These are phyloP conservation scores for Scomberomorus guttatus DNA, from an alignment of 2,797 vertebrate species.

Conservation along the genomic window DNA sequence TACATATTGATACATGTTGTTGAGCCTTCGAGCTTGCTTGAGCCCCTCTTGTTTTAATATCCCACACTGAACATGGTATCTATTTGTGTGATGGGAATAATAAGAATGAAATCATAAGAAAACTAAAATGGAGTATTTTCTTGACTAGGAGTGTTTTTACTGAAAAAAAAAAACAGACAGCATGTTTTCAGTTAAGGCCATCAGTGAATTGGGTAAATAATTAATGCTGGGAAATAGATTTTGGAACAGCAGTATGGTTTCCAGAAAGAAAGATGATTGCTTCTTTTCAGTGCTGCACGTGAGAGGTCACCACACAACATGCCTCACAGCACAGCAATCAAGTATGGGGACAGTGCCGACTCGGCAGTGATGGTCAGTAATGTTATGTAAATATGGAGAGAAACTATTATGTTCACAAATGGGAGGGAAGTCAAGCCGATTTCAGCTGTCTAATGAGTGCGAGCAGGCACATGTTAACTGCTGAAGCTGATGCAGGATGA, in stretches of 20 bases:
- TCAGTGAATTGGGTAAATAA: conserved; percentile 29
- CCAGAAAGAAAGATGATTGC: conserved; percentile 30
- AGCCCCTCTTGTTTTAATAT: not conserved
- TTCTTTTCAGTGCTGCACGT: conserved; percentile 27
- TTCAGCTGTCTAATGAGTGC: conserved; percentile 41
- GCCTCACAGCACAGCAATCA: conserved; percentile 39
- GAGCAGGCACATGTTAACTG: conserved; percentile 21
- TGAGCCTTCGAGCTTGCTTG: too few relatives aligned
- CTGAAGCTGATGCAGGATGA: conserved; percentile 39
- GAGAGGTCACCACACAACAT: conserved; percentile 38
- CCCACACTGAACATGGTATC: not conserved
- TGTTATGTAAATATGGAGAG: conserved; percentile 61
- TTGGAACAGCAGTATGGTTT: conserved; percentile 19
- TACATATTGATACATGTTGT: not conserved
- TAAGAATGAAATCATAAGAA: not conserved
- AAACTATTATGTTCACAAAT: conserved; percentile 45
- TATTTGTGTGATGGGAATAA: not conserved
- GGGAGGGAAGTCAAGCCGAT: conserved; percentile 31
- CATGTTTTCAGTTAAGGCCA: not conserved
- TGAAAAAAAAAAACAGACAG: not conserved
- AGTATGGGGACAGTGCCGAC: conserved; percentile 19
- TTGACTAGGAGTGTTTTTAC: not conserved
- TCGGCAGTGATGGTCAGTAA: conserved; percentile 40
- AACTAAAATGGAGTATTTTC: conserved; percentile 3
- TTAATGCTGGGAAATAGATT: conserved; percentile 39